A percentile compares a stretch with the other conserved stretches of the same genome.
These are phyloP conservation scores for Sinohyriopsis cumingii DNA, from an alignment of 2,888 invertebrate species.

Conservation along the genomic window DNA sequence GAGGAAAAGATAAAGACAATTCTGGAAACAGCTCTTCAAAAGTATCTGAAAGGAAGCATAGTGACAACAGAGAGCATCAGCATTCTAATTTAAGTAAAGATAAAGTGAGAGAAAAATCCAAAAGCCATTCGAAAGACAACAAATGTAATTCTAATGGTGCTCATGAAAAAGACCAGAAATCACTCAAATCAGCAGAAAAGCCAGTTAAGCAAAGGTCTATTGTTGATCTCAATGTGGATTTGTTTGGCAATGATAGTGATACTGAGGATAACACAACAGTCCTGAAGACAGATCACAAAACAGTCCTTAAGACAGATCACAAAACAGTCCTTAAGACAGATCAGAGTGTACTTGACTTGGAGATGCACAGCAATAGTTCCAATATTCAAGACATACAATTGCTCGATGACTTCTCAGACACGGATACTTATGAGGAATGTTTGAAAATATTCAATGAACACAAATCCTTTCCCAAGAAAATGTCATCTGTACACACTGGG, in stretches of 20 bases:
- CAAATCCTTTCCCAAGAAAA: conserved; percentile 12
- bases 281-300: neutral
- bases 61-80: too few relatives aligned
- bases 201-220: conserved; percentile 35
- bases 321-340: neutral
- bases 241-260: conserved; percentile 53
- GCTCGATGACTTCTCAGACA: conserved; percentile 55
- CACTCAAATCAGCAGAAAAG: conserved; percentile 10
- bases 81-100: too few relatives aligned
- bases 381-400: conserved; percentile 7
- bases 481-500: conserved; percentile 22
- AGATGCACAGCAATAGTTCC: neutral
- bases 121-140: neutral
- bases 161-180: neutral
- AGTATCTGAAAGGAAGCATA: too few relatives aligned
- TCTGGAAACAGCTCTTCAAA: too few relatives aligned
- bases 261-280: conserved; percentile 2
- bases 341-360: neutral
- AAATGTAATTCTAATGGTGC: too few relatives aligned
- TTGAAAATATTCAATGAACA: conserved; percentile 88
- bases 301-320: neutral
- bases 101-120: neutral
- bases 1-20: too few relatives aligned
- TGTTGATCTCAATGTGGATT: conserved; percentile 48
- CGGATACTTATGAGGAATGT: conserved; percentile 86